Conservation (phyloP, 2,888 invertebrate species). For the Exocentrus adspersus region DNA sequence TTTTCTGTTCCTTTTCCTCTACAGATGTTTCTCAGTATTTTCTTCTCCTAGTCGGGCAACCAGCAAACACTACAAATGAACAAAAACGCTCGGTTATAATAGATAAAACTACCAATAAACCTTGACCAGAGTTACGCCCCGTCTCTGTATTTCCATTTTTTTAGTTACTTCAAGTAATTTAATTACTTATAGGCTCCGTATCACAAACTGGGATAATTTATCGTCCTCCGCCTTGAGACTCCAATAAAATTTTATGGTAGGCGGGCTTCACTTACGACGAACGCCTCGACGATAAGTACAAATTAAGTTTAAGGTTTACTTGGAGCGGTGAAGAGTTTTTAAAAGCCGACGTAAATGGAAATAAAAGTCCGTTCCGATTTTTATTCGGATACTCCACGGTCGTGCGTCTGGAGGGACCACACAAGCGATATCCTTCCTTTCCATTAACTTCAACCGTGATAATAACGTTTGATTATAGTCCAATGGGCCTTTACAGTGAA, state of each 20-base stretch:
- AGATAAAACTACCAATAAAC: too few relatives aligned
- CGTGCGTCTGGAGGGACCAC: constrained; percentile 15
- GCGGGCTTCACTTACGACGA: background rate
- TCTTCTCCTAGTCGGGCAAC: too few relatives aligned
- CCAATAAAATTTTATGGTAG: background rate
- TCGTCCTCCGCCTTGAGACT: background rate
- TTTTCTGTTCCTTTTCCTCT: too few relatives aligned
- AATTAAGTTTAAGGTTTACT: constrained; percentile 11
- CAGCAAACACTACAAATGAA: too few relatives aligned
- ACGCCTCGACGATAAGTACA: constrained; percentile 1
- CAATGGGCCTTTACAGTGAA: background rate
- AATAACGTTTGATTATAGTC: constrained; percentile 7
- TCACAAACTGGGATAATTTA: background rate
- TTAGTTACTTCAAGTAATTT: too few relatives aligned
- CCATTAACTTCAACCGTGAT: background rate
- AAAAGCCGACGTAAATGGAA: constrained; percentile 11
- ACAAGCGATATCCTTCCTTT: constrained; percentile 8
- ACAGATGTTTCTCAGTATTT: too few relatives aligned
- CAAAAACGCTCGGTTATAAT: too few relatives aligned
- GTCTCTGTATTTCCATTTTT: too few relatives aligned
- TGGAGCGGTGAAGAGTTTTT: constrained; percentile 2
- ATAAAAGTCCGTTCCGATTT: constrained; percentile 7
- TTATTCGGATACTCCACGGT: constrained; percentile 14
- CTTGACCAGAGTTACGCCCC: too few relatives aligned
- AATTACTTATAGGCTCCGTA: too few relatives aligned